Base-by-base conservation (phyloP, 2,888 invertebrate species). In the Stenolophus ochropezus region DNA sequence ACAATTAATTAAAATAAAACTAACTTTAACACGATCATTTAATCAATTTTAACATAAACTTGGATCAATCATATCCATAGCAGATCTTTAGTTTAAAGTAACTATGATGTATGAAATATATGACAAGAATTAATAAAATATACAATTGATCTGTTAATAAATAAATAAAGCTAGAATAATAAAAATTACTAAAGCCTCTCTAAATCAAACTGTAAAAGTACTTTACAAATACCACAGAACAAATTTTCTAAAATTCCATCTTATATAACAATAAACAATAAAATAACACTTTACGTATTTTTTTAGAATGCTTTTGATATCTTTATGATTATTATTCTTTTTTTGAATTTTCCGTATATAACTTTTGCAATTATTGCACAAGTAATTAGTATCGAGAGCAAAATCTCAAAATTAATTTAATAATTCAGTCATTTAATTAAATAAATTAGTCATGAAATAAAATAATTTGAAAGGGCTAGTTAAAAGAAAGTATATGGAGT, bases 141-240 rank as follows among this genome's bases (percentile, higher is more conserved):
- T 69, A 79, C 69, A 51, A 42, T 56, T 49, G 18, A 33, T 77
- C 71, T 73, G 73, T 73, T 73, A 80, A 80, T 80, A 80, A 80
- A 80, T 80, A 80, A 80, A 80, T 80, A 80, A 61, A 47, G 58
- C n/a, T 71, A 33, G 71, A 51, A 51, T 79, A 61, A 79, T 69
- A 61, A 78, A 21, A 65, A 18, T 65, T 69, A 71, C 18, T 27
- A 73, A 69, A 77, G 18, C 21, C 47, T 77, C 53, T 56, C 73
- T 73, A 80, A 49, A 73, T 80, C 80, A 80, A 71, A 80, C 69
- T 56, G 49, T 58, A 73, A 80, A 56, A 53, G 58, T 73, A 14
- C 58, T 73, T 80, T 73, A 79, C 79, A 79, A 61, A 47, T 79
- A 79, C 79, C 79, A 79, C 79, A 79, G 51, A 79, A 79, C 69